A percentile compares a stretch with the other conserved stretches of the same genome.
phyloP scores from a whole-genome alignment of 2,797 vertebrate genomes.

The Bryconaethiops microstoma region DNA sequence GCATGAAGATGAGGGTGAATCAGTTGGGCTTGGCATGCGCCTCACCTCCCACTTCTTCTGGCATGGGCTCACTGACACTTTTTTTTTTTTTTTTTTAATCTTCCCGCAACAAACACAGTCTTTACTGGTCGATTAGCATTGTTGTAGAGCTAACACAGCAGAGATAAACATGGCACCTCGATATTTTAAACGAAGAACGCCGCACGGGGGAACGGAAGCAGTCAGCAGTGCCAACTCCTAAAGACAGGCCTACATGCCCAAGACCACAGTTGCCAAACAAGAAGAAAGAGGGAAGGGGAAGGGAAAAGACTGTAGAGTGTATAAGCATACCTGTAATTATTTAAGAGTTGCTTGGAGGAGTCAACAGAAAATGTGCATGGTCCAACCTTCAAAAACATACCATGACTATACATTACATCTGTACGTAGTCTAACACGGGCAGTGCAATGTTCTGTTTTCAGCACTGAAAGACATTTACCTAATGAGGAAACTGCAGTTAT shows the following conservation, averaged over 20 bases:
- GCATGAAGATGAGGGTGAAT: conserved; percentile 38
- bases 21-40: conserved; percentile 68
- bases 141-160: conserved; percentile 71
- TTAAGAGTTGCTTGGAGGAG: background rate
- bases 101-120: conserved; percentile 62
- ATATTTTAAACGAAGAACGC: background rate
- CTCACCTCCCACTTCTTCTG: conserved; percentile 72
- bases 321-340: background rate
- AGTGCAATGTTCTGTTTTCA: background rate
- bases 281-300: background rate
- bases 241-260: background rate
- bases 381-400: background rate
- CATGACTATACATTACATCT: background rate
- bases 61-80: conserved; percentile 68
- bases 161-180: background rate
- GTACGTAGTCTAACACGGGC: background rate
- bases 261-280: background rate
- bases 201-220: background rate
- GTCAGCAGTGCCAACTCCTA: background rate
- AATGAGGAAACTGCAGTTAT: background rate
- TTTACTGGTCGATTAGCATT: conserved; percentile 73
- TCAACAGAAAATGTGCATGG: background rate
- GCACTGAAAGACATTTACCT: background rate
- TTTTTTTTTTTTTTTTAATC: conserved; percentile 64
- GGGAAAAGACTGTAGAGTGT: background rate